These are phyloP conservation scores for Bradypodion pumilum DNA, from an alignment of 2,797 vertebrate genomes.

Conservation along the genomic window DNA sequence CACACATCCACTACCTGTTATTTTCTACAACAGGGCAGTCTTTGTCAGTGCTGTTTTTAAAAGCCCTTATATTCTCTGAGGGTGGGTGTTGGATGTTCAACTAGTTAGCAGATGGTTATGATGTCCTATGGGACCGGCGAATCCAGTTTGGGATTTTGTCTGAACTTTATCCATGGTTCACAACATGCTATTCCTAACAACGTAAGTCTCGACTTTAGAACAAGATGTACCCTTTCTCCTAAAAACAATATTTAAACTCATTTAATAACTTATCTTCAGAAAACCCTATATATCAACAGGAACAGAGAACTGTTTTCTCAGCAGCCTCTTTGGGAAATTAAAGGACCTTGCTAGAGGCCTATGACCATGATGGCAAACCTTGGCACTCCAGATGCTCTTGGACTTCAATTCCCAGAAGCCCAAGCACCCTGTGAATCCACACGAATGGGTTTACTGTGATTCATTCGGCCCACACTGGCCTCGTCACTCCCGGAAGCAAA, in stretches of 20 bases:
- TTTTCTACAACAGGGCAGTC: background rate
- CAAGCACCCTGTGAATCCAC: too few species aligned
- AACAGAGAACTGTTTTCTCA: background rate
- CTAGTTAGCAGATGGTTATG: too few species aligned
- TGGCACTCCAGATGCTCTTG: too few species aligned
- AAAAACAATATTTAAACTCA: background rate
- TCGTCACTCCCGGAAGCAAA: too few species aligned
- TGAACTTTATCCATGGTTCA: too few species aligned
- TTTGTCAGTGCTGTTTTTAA: background rate
- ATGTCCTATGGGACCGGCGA: too few species aligned
- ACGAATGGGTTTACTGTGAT: too few species aligned
- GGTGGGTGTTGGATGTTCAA: background rate
- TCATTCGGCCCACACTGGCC: too few species aligned
- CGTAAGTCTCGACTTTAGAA: background rate
- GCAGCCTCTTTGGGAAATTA: background rate
- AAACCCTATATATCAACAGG: background rate
- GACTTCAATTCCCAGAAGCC: too few species aligned
- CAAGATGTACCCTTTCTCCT: background rate
- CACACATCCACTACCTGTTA: background rate
- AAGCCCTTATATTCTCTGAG: background rate
- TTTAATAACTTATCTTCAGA: background rate
- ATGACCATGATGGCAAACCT: too few species aligned
- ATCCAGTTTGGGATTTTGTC: too few species aligned
- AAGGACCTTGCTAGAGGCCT: background rate
- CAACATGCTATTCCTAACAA: background rate